Percentiles rank a stretch among this genome's conserved stretches.
Evolutionary conservation across 2,797 vertebrate genomes (phyloP).

Genomic region (Okamejei kenojei): DNA sequence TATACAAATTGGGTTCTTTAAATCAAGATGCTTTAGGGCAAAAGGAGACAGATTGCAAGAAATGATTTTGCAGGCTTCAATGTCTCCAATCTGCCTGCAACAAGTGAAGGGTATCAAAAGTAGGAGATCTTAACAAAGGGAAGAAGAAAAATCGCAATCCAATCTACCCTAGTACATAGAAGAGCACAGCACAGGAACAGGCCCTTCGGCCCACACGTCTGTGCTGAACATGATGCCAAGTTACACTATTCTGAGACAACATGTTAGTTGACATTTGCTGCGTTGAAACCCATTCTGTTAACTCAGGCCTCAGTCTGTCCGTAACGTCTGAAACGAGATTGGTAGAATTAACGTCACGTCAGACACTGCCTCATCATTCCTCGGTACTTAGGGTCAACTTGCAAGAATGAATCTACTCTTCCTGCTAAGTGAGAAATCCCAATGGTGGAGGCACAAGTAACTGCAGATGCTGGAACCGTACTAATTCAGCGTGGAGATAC

Average conservation of each 20-base stretch:
- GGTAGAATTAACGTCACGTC: background rate
- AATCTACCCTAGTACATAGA: background rate
- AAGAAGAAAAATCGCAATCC: no score
- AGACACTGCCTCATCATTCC: background rate
- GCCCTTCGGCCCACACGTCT: no score
- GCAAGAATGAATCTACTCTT: background rate
- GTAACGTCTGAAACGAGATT: background rate
- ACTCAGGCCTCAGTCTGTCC: background rate
- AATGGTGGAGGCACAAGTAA: background rate
- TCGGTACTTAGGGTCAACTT: background rate
- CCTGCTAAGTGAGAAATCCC: background rate
- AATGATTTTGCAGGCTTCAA: background rate
- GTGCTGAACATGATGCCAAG: no score
- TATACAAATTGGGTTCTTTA: background rate
- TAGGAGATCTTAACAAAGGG: background rate
- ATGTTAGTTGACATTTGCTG: background rate
- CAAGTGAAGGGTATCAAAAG: background rate
- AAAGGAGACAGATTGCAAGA: background rate
- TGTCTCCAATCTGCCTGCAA: background rate
- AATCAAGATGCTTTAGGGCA: background rate
- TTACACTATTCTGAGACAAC: background rate
- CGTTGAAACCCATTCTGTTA: background rate
- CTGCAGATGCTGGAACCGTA: no score
- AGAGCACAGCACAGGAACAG: no score
- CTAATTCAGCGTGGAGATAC: no score